Conservation (phyloP, 2,888 invertebrate species). For the Willowsia nigromaculata region DNA sequence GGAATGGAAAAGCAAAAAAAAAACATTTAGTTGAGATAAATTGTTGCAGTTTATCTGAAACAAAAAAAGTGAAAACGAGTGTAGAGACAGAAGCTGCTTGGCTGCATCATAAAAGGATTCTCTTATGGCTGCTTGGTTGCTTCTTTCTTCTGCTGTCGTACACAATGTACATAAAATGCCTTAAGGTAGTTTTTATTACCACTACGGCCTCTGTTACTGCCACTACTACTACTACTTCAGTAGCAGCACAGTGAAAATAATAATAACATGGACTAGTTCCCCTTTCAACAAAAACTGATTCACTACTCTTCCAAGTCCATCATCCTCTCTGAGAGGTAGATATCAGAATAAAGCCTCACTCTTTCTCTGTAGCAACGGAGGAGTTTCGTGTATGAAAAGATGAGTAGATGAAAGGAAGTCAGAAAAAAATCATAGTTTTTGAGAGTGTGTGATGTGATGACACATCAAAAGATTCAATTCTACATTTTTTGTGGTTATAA, state of each 20-base stretch:
- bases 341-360: background rate
- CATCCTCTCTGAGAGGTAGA: background rate
- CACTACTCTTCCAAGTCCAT: constrained; percentile 18
- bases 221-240: constrained; percentile 23
- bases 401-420: constrained; percentile 35
- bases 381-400: background rate
- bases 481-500: constrained; percentile 57
- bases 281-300: constrained; percentile 35
- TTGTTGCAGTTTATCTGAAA: constrained; percentile 55
- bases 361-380: background rate
- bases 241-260: constrained; percentile 31
- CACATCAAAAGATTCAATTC: constrained; percentile 71
- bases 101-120: background rate
- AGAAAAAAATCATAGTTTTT: constrained; percentile 27
- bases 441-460: constrained; percentile 61
- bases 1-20: constrained; percentile 22
- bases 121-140: background rate
- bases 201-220: constrained; percentile 14
- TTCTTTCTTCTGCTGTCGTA: background rate
- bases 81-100: constrained; percentile 10
- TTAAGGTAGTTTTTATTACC: constrained; percentile 57
- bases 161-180: constrained; percentile 49
- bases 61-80: background rate
- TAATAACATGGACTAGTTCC: constrained; percentile 21
- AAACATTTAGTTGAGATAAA: constrained; percentile 12